Evolutionary conservation across 2,888 invertebrate genomes (phyloP).

Genomic region (Lepas anatifera): DNA sequence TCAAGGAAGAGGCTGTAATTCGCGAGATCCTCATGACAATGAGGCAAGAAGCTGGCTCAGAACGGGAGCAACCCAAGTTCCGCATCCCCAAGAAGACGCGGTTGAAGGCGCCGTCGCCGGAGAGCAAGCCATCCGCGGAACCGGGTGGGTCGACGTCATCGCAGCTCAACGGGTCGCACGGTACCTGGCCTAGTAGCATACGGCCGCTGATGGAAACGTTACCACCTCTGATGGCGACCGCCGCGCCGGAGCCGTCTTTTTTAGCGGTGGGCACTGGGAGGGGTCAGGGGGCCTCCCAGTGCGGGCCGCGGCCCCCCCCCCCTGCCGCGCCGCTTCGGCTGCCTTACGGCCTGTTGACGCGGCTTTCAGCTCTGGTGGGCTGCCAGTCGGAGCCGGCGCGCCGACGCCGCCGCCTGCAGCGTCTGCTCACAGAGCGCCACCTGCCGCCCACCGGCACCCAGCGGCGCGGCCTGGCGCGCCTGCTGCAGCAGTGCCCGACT

Average conservation of each 20-base stretch:
- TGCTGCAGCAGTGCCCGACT: not conserved
- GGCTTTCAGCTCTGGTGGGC: not conserved
- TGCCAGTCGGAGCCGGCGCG: not conserved
- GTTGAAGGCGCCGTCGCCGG: not conserved
- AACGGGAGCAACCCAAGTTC: not conserved
- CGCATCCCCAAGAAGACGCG: not conserved
- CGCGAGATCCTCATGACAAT: not conserved
- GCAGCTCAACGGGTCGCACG: not conserved
- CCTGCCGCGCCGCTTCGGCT: not conserved
- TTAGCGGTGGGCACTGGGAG: slow-evolving; percentile 9
- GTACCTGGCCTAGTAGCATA: not conserved
- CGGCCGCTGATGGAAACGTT: not conserved
- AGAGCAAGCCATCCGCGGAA: not conserved
- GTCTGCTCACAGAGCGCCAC: not conserved
- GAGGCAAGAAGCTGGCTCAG: not conserved
- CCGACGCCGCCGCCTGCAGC: not conserved
- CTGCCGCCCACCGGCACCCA: not conserved
- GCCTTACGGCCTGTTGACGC: not conserved
- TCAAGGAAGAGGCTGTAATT: not conserved
- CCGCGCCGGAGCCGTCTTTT: not conserved
- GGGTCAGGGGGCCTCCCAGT: not conserved
- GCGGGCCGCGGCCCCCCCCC: not conserved
- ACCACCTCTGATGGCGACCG: not conserved
- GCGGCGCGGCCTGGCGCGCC: not conserved
- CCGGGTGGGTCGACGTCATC: not conserved